Evolutionary conservation across 2,797 vertebrate species (phyloP), one percentile per base, ranked within the genome.

Genomic region (Anguilla marmorata): DNA sequence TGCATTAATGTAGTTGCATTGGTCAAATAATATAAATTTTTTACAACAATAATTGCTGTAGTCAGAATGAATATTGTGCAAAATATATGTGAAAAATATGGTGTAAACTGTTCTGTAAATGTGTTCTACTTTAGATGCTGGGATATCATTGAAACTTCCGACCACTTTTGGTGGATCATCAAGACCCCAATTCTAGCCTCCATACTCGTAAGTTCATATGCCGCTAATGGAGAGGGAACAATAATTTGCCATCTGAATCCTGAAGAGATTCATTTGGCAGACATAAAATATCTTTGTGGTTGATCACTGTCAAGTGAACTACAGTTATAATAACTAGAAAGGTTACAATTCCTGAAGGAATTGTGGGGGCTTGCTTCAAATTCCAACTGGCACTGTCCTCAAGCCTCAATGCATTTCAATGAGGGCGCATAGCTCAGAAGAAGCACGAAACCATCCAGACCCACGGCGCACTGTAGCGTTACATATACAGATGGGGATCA

Each of bases 121-220:
- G 41, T 21, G 19, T 84, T 86, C 0, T 24, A 2, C 76, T 89
- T 27, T 91, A 99, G 98, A 90, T 99, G 98, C 96, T 99, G 98
- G 98, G 96, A 99, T 92, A 94, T 96, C 89, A 97, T 98, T 58
- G 93, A 96, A 89, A 95, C 90, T 86, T 95, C 94, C 0, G 97
- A 98, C 89, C 91, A 95, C 0, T 95, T 96, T 90, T 99, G 98
- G 98, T 99, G 97, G 98, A 99, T 99, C 94, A 99, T 99, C 93
- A 98, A 97, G 95, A 96, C 95, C 3, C 98, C 98, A 24, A 98
- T 99, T 95, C 94, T 99, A 93, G 93, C 96, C 45, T 99, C 98
- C 87, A 98, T 99, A 92, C 93, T 98, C 97, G 98, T 99, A 94
- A 95, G 95, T 93, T 91, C 52, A 24, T 27, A 30, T n/a, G 41